A percentile compares a stretch with the other conserved stretches of the same genome.
Evolutionary conservation across 2,888 invertebrate species (phyloP).

Genomic region (Marasmarcha lunaedactyla): DNA sequence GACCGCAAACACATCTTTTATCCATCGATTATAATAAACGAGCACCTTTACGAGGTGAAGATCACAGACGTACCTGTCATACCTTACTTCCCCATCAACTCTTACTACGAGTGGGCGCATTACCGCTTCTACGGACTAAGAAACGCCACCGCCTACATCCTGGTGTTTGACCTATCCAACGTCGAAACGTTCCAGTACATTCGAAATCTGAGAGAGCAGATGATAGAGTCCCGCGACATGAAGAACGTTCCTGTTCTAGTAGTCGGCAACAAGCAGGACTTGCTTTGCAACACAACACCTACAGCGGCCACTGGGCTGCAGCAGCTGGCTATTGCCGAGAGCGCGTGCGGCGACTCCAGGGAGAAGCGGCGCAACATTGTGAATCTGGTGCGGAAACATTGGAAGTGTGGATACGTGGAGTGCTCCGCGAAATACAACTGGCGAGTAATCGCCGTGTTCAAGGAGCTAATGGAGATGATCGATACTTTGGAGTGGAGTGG

Average conservation of each 20-base stretch:
- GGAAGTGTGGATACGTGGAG: conserved; percentile 95
- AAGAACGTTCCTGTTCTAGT: conserved; percentile 88
- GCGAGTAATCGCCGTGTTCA: conserved; percentile 86
- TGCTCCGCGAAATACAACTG: conserved; percentile 95
- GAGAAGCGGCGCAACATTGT: conserved; percentile 82
- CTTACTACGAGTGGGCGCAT: conserved; percentile 93
- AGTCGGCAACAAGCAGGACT: conserved; percentile 94
- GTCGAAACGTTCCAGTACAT: conserved; percentile 93
- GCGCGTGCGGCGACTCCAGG: conserved; percentile 56
- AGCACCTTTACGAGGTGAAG: conserved; percentile 86
- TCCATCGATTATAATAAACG: conserved; percentile 87
- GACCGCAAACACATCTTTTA: conserved; percentile 83
- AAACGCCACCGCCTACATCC: conserved; percentile 90
- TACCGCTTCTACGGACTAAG: conserved; percentile 84
- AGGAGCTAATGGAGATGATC: conserved; percentile 83
- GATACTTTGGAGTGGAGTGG: conserved; percentile 77
- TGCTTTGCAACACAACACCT: conserved; percentile 69
- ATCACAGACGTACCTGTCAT: conserved; percentile 89
- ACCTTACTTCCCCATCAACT: conserved; percentile 90
- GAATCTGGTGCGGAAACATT: conserved; percentile 92
- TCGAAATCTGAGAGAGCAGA: conserved; percentile 90
- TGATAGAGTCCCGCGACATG: conserved; percentile 92
- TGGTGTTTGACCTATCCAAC: conserved; percentile 94
- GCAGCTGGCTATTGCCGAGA: conserved; percentile 55
- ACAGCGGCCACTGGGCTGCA: conserved; percentile 52